Percentiles rank a stretch among this genome's conserved stretches.
Evolutionary conservation across 23 tunicate species (phyloP).

Genomic region (Botrylloides violaceus): DNA sequence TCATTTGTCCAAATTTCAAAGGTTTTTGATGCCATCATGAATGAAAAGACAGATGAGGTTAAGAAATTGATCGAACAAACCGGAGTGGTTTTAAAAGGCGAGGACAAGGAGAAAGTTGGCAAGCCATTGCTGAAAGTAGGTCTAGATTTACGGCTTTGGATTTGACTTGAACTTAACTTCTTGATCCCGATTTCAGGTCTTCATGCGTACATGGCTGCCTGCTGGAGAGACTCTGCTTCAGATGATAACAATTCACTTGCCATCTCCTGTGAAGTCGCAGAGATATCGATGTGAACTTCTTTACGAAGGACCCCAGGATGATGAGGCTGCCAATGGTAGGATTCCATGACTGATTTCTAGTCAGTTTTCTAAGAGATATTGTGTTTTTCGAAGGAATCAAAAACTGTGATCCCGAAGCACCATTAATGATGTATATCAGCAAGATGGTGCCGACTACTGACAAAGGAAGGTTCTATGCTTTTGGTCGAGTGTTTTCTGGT

Average conservation of each 20-base stretch:
- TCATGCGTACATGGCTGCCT: constrained; percentile 98
- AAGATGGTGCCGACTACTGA: constrained; percentile 99
- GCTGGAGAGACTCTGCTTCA: constrained; percentile 98
- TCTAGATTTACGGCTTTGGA: too few species aligned
- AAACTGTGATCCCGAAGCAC: constrained; percentile 83
- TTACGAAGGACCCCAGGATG: constrained; percentile 95
- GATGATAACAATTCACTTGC: constrained; percentile 99
- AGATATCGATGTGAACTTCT: constrained; percentile 86
- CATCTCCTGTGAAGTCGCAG: constrained; percentile 95
- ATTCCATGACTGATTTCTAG: too few species aligned
- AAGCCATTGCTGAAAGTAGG: constrained; percentile 75
- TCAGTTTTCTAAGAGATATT: too few species aligned
- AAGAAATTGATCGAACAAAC: constrained; percentile 41
- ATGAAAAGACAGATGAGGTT: constrained; percentile 39
- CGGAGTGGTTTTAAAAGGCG: constrained; percentile 71
- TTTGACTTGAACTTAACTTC: too few species aligned
- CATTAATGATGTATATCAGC: constrained; percentile 87
- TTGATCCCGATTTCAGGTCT: too few species aligned
- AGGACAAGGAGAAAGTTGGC: constrained; percentile 66
- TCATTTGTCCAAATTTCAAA: constrained; percentile 6
- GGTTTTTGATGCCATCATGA: constrained; percentile 79
- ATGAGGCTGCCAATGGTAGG: constrained; percentile 71
- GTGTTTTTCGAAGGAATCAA: constrained; percentile 41
- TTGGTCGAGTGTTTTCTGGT: constrained; percentile 96
- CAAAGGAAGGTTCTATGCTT: constrained; percentile 98